Conservation (phyloP, 1,140 invertebrate species). For the Catajapyx aquilonaris region DNA sequence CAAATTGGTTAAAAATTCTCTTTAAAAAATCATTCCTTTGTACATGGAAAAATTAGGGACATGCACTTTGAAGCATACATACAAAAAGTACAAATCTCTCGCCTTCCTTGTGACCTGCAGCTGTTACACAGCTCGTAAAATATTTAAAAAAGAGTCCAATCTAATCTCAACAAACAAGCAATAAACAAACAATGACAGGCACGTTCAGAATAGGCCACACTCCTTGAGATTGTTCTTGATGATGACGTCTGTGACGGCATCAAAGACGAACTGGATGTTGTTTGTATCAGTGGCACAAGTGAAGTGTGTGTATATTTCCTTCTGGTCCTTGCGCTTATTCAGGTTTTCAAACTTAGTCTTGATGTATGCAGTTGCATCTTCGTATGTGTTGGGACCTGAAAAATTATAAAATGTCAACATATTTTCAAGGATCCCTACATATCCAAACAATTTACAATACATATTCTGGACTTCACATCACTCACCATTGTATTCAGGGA, state of each 20-base stretch:
- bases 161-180: too few relatives aligned
- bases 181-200: too few relatives aligned
- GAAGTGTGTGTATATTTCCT: conserved; percentile 82
- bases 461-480: conserved; percentile 3
- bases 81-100: too few relatives aligned
- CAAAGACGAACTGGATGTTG: conserved; percentile 82
- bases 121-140: too few relatives aligned
- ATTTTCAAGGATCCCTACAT: conserved; percentile 1
- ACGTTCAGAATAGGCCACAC: conserved; percentile 60
- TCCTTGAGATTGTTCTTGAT: conserved; percentile 86
- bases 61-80: too few relatives aligned
- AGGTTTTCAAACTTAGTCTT: conserved; percentile 73
- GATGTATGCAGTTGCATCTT: conserved; percentile 70
- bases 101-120: too few relatives aligned
- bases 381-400: conserved; percentile 59
- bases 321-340: conserved; percentile 65
- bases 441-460: not conserved
- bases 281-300: conserved; percentile 81
- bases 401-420: conserved; percentile 8
- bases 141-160: too few relatives aligned
- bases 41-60: too few relatives aligned
- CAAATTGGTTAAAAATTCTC: too few relatives aligned
- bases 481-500: conserved; percentile 75
- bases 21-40: too few relatives aligned
- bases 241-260: conserved; percentile 78